phyloP scores from a whole-genome alignment of 2,113 vertebrate genomes.

The Brachyistius frenatus region DNA sequence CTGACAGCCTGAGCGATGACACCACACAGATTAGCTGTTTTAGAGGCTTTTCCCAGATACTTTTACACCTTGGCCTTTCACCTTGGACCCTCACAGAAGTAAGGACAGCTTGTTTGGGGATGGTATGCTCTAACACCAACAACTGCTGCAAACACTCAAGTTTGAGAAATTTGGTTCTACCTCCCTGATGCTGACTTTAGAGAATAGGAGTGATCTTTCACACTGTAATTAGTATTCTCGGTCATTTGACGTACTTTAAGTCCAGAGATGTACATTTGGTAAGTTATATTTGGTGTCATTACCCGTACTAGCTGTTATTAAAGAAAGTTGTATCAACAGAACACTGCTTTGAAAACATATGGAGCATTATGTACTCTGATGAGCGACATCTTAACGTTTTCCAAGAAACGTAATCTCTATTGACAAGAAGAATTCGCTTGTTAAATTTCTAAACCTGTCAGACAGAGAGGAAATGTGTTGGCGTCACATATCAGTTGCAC shows the following conservation, averaged over 20 bases:
- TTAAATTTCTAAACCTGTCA: neutral
- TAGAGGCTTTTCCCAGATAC: conserved; percentile 74
- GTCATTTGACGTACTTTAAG: no score
- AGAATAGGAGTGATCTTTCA: neutral
- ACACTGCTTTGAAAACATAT: neutral
- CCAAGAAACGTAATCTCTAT: neutral
- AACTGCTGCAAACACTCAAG: conserved; percentile 14
- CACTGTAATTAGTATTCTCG: no score
- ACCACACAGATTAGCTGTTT: conserved; percentile 74
- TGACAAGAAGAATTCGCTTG: neutral
- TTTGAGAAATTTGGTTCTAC: neutral
- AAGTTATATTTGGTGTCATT: no score
- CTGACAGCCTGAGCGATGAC: conserved; percentile 64
- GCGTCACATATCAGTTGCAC: conserved; percentile 4
- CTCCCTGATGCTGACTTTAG: neutral
- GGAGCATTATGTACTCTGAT: neutral
- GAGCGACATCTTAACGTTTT: neutral
- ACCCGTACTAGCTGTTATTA: no score
- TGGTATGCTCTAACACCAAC: conserved; percentile 19
- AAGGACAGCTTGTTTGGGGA: conserved; percentile 54
- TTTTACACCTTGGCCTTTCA: conserved; percentile 74
- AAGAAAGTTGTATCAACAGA: no score
- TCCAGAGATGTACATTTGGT: no score
- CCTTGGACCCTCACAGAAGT: conserved; percentile 56
- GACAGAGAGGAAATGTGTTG: neutral